These are phyloP conservation scores for Ascaphus truei DNA, from an alignment of 2,113 vertebrate genomes.

Conservation along the genomic window DNA sequence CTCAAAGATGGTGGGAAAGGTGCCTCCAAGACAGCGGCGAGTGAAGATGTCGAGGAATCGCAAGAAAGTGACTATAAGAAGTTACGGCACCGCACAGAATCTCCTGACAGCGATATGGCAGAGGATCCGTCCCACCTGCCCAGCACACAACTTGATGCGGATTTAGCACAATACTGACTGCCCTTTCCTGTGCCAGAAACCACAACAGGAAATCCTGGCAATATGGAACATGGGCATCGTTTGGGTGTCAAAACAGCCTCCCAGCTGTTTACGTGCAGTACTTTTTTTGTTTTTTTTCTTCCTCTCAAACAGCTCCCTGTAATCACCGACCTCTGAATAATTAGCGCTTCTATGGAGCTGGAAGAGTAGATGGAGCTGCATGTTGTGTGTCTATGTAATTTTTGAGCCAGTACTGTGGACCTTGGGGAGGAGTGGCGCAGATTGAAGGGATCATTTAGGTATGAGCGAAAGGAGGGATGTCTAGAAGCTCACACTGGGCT, in stretches of 20 bases:
- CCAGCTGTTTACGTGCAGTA: neutral
- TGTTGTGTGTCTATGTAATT: constrained; percentile 14
- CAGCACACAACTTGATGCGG: constrained; percentile 5
- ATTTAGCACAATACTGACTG: constrained; percentile 15
- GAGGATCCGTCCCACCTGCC: neutral
- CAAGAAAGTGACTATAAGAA: constrained; percentile 13
- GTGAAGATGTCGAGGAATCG: constrained; percentile 8
- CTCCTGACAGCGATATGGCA: constrained; percentile 19
- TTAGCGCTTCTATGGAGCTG: constrained; percentile 1
- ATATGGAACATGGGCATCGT: constrained; percentile 1
- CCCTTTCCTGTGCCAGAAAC: neutral
- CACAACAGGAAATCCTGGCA: neutral
- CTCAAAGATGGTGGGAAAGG: neutral
- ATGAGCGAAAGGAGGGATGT: neutral
- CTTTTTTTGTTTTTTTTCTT: too few species aligned
- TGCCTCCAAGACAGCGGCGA: neutral
- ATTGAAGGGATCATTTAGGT: constrained; percentile 29
- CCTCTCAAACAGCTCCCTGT: constrained; percentile 5
- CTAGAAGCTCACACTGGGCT: too few species aligned
- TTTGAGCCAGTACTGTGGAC: constrained; percentile 21
- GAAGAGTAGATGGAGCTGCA: constrained; percentile 10
- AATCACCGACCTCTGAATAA: constrained; percentile 1
- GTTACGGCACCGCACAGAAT: neutral
- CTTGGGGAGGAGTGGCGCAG: constrained; percentile 1
- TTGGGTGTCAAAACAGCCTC: constrained; percentile 2